Evolutionary conservation across 37 sponge, comb jelly and placozoan species (phyloP).

Genomic region (Crambe crambe): DNA sequence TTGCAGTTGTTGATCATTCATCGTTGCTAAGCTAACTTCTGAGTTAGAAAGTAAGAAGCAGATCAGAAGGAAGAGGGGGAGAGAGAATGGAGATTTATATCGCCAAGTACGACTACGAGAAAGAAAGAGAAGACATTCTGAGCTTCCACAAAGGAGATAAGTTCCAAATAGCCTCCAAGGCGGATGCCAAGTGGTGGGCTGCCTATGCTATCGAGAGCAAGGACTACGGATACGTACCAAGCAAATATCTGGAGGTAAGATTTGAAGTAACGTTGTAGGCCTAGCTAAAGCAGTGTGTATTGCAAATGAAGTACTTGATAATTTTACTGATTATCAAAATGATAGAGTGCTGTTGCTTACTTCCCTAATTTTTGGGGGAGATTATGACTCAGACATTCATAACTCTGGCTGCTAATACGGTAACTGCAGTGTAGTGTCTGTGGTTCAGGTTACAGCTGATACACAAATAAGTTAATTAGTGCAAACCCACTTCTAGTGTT

Average conservation of each 20-base stretch:
- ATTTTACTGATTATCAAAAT: not conserved
- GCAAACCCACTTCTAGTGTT: too few species aligned
- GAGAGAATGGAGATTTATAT: conserved; percentile 49
- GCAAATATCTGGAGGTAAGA: conserved; percentile 55
- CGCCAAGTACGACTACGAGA: conserved; percentile 64
- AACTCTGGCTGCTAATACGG: too few species aligned
- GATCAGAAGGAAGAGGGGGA: too few species aligned
- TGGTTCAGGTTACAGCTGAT: too few species aligned
- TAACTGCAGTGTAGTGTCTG: too few species aligned
- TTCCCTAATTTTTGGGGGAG: too few species aligned
- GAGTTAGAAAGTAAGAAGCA: too few species aligned
- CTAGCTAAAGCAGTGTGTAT: not conserved
- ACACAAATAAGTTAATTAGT: too few species aligned
- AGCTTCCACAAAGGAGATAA: conserved; percentile 65
- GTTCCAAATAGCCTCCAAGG: conserved; percentile 55
- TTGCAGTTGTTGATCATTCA: too few species aligned
- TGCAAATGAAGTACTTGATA: not conserved
- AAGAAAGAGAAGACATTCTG: conserved; percentile 57
- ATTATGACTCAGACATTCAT: too few species aligned
- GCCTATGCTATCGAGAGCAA: conserved; percentile 37
- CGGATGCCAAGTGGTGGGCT: conserved; percentile 68
- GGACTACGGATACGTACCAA: conserved; percentile 62
- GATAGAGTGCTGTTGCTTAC: too few species aligned
- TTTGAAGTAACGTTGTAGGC: not conserved
- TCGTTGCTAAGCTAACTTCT: too few species aligned